Conservation (phyloP, 2,113 vertebrate genomes). For the Protobothrops flavoviridis region DNA sequence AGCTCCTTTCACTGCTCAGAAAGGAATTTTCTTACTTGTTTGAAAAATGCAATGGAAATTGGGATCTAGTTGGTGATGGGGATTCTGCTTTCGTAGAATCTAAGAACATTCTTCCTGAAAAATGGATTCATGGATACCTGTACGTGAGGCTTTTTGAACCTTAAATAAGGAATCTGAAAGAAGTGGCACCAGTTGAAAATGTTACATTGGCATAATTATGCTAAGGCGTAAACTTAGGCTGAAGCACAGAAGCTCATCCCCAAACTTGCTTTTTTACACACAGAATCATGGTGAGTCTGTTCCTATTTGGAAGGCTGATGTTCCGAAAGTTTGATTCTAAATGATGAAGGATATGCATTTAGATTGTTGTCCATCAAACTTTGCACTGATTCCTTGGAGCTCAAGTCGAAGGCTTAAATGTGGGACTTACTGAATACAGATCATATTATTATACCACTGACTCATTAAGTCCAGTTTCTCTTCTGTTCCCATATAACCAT, state of each 20-base stretch:
- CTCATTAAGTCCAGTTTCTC: constrained; percentile 1
- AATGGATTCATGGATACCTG: neutral
- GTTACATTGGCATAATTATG: neutral
- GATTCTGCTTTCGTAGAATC: neutral
- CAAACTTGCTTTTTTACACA: neutral
- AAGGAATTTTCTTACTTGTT: neutral
- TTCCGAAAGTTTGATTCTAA: neutral
- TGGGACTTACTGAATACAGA: neutral
- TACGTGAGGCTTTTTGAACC: neutral
- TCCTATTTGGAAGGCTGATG: neutral
- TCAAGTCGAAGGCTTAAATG: no score
- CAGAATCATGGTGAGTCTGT: neutral
- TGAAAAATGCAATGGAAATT: neutral
- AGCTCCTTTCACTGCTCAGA: neutral
- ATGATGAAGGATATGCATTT: neutral
- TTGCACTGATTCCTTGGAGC: neutral
- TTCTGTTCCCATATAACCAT: neutral
- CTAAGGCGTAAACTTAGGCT: neutral
- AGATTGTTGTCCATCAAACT: neutral
- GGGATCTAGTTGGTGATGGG: neutral
- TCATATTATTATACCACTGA: neutral
- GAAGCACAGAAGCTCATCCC: neutral
- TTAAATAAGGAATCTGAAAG: neutral
- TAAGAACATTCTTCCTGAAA: neutral
- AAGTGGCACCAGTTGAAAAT: neutral